Percentiles rank a stretch among this genome's conserved stretches.
phyloP scores from a whole-genome alignment of 2,888 invertebrate species.

The Toxonevra muliebris region DNA sequence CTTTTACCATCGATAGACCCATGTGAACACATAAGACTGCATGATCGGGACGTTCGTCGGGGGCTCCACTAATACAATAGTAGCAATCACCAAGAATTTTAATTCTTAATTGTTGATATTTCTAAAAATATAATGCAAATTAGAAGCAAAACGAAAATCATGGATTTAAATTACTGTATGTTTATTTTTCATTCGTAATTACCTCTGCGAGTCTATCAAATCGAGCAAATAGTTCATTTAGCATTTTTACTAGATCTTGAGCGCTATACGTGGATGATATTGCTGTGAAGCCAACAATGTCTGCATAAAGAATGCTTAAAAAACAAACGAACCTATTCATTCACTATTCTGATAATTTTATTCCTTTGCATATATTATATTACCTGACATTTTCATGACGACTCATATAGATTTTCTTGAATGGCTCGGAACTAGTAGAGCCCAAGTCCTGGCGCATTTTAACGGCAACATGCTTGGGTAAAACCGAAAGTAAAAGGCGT shows the following conservation, averaged over 20 bases:
- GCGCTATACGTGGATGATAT: constrained; percentile 95
- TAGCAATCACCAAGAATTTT: constrained; percentile 98
- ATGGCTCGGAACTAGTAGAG: constrained; percentile 86
- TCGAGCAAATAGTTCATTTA: constrained; percentile 94
- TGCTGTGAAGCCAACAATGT: constrained; percentile 97
- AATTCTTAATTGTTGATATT: constrained; percentile 92
- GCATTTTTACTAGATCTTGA: constrained; percentile 92
- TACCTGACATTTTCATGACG: constrained; percentile 96
- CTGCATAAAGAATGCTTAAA: constrained; percentile 92
- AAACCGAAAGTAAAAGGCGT: constrained; percentile 87
- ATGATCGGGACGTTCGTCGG: constrained; percentile 88
- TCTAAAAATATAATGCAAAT: constrained; percentile 66
- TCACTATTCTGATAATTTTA: neutral
- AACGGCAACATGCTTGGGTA: constrained; percentile 95
- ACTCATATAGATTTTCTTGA: constrained; percentile 98
- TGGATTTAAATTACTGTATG: neutral
- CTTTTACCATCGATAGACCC: constrained; percentile 96
- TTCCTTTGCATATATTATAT: constrained; percentile 35
- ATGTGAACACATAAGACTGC: constrained; percentile 93
- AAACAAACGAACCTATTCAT: neutral
- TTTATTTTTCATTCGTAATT: constrained; percentile 49
- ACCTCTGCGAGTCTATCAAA: constrained; percentile 91
- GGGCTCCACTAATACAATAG: constrained; percentile 97
- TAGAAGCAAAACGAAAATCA: neutral
- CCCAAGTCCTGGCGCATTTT: constrained; percentile 96